Evolutionary conservation across 53 echinoderm and acorn worm species (phyloP).

Genomic region (Mesocentrotus franciscanus): DNA sequence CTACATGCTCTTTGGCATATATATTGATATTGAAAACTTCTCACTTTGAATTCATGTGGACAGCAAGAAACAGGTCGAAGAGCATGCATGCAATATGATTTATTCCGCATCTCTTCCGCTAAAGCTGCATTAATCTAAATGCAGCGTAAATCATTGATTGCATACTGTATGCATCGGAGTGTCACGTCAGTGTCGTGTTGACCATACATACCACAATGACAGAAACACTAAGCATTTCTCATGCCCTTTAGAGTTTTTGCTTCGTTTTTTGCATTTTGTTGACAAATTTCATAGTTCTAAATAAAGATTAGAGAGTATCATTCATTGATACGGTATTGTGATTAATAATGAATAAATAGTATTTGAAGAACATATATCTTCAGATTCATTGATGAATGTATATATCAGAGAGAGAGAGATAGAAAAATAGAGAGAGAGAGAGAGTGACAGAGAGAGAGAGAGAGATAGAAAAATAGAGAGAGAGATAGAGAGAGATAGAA

Average conservation of each 20-base stretch:
- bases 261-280: background rate
- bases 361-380: background rate
- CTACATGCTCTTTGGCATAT: background rate
- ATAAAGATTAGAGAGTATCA: background rate
- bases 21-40: background rate
- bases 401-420: background rate
- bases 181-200: background rate
- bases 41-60: background rate
- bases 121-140: slow-evolving; percentile 56
- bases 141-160: slow-evolving; percentile 54
- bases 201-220: background rate
- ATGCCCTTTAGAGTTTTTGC: background rate
- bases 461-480: too few species aligned
- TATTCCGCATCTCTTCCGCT: slow-evolving; percentile 5
- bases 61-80: background rate
- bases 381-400: background rate
- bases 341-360: background rate
- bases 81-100: slow-evolving; percentile 29
- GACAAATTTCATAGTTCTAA: background rate
- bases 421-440: background rate
- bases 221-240: too few species aligned
- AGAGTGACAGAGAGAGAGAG: background rate
- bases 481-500: too few species aligned
- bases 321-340: too few species aligned
- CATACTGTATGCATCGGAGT: background rate